phyloP scores from a whole-genome alignment of 2,888 invertebrate genomes.

The Hypsopygia costalis region DNA sequence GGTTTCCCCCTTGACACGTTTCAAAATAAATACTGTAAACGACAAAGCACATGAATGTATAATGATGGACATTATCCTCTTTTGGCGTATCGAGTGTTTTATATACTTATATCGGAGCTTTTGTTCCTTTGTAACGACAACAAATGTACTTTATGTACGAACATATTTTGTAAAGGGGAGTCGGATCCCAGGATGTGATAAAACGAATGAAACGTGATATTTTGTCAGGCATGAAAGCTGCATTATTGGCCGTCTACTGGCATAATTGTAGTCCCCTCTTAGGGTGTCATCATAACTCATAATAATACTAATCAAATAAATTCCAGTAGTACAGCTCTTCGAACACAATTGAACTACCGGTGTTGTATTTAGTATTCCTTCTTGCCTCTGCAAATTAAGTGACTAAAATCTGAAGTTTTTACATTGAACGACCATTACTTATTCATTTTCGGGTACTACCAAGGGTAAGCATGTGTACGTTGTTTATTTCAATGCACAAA shows the following conservation, averaged over 20 bases:
- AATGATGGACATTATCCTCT: constrained; percentile 77
- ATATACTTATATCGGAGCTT: constrained; percentile 67
- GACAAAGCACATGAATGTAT: constrained; percentile 79
- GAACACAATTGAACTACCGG: too few species aligned
- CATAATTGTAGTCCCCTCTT: constrained; percentile 38
- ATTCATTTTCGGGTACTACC: too few species aligned
- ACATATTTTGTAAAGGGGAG: constrained; percentile 56
- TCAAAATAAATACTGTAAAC: constrained; percentile 79
- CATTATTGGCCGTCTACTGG: constrained; percentile 47
- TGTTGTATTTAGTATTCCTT: too few species aligned
- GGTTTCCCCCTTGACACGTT: constrained; percentile 70
- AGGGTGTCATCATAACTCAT: constrained; percentile 24
- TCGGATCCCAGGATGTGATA: constrained; percentile 61
- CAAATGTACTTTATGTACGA: constrained; percentile 58
- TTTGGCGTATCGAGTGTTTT: constrained; percentile 75
- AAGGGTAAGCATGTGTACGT: too few species aligned
- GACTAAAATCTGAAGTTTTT: too few species aligned
- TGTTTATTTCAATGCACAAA: too few species aligned
- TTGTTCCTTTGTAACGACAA: constrained; percentile 73
- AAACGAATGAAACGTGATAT: constrained; percentile 69
- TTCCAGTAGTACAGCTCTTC: too few species aligned
- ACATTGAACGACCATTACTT: too few species aligned
- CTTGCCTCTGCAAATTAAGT: too few species aligned
- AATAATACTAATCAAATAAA: constrained; percentile 1
- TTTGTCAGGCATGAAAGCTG: constrained; percentile 57